Evolutionary conservation across 2,797 vertebrate genomes (phyloP), one percentile per base, ranked within the genome.

Genomic region (Rhinophrynus dorsalis): DNA sequence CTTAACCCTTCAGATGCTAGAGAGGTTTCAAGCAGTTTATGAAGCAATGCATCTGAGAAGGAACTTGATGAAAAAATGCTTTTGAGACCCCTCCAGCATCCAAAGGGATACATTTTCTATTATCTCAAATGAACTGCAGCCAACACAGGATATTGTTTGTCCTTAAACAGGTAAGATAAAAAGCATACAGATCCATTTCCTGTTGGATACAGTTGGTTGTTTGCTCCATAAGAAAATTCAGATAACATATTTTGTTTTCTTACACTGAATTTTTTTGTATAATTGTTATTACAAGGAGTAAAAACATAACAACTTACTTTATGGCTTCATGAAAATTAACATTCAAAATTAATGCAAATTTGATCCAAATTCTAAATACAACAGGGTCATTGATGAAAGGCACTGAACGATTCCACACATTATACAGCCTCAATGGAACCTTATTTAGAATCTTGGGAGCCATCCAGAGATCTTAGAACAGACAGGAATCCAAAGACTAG

Each of bases 341-440:
- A 26, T 20, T 26, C 37, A 40, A 62, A 55, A 50, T n/a, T 48
- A 55, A 42, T 24, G 57, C 47, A 61, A 40, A 69, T 69, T 54
- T 44, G 37, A 69, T 69, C 67, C 67, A 69, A 51, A 61, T 69
- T 60, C 38, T 45, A 54, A 62, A 51, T 33, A 62, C 57, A 70
- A 70, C 27, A 35, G 67, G n/a, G 37, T 37, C 67, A 70, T 62
- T 62, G 67, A 70, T 70, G 50, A 17, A 33, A 55, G 67, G 27
- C 27, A 42, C 3, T 5, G 47, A 51, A 13, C 45, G 15, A 52
- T 42, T 59, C 42, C 29, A 33, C 54, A 58, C 29, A 38, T 20
- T 58, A 37, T 42, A 68, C 47, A 61, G 67, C 40, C 57, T 61
- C 57, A 69, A 23, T 44, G 67, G 29, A 61, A 61, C 27, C 50